Base-by-base conservation (phyloP, 1,140 invertebrate species). In the Mizuhopecten yessoensis region DNA sequence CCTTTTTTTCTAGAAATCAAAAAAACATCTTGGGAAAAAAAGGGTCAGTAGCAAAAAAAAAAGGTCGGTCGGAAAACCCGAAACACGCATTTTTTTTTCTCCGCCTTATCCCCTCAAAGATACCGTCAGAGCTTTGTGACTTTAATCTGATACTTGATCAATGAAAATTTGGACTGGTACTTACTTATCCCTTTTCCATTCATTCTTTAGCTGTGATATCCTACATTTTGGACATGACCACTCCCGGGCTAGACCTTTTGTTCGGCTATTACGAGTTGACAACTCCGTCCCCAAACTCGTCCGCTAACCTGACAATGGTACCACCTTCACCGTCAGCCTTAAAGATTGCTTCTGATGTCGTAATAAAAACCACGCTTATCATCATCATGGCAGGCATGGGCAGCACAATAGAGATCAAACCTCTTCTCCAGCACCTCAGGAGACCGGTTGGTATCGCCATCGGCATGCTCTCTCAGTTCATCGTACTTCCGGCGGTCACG, bases 381-480 rank as follows among this genome's bases (percentile, higher is more conserved):
- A 91, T 95, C 11, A 95, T 96, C 33, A 96, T 96, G 96, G 94
- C 96, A 87, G 94, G 95, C 7, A 96, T 96, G 95, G 96, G 96
- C 34, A 95, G 94, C 86, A 93, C 93, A 20, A 96, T 96, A 33
- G 95, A 94, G 75, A 17, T 94, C 90, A 34, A 91, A 39, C 91
- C 93, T 17, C 90, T 96, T 34, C 93, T 94, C 90, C 33, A 57
- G n/a, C 96, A 97, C 89, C 29, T 96, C 17, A 91, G 92, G 87
- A 92, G 94, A 11, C 97, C 97, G 20, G 91, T 96, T 29, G 96
- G 96, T 34, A 94, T 96, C 11, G 34, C 95, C 10, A 96, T 96
- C 33, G 96, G 97, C 9, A 96, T 97, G 95, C 86, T 94, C 34
- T 95, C 95, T 42, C 97, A 97, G 94, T 97, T 97, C 92, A 86